These are phyloP conservation scores for Cybosia mesomella DNA, from an alignment of 2,888 invertebrate species.

Conservation along the genomic window DNA sequence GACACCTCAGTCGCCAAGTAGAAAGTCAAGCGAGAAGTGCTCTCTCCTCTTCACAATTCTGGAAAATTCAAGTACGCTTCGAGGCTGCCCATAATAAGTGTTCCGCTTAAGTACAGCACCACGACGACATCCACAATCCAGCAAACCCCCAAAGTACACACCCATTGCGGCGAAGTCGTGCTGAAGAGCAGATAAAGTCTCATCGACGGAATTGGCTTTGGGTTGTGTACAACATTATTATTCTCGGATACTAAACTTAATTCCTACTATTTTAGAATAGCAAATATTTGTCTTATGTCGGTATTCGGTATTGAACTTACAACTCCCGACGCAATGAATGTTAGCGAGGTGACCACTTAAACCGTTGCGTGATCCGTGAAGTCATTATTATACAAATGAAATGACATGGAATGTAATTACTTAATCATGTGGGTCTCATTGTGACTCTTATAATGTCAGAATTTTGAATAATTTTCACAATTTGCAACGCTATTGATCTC, in stretches of 20 bases:
- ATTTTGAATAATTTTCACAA: neutral
- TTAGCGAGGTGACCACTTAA: neutral
- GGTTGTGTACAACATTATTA: no score
- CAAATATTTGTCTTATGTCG: neutral
- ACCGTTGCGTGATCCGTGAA: neutral
- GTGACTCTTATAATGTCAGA: neutral
- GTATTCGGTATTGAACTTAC: neutral
- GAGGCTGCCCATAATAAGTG: no score
- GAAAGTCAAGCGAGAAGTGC: no score
- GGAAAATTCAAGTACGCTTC: no score
- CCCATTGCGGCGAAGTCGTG: no score
- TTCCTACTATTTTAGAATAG: neutral
- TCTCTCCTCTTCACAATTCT: no score
- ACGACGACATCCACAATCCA: no score
- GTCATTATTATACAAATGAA: conserved; percentile 1
- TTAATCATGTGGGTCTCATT: neutral
- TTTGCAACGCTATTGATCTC: neutral
- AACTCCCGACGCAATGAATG: neutral
- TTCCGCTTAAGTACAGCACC: no score
- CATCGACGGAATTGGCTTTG: no score
- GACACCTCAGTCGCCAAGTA: no score
- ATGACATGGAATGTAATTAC: neutral
- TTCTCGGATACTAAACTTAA: neutral
- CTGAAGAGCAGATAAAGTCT: no score
- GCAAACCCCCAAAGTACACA: no score